Evolutionary conservation across 2,888 invertebrate species (phyloP).

Genomic region (Scaptomyza caliginosa): DNA sequence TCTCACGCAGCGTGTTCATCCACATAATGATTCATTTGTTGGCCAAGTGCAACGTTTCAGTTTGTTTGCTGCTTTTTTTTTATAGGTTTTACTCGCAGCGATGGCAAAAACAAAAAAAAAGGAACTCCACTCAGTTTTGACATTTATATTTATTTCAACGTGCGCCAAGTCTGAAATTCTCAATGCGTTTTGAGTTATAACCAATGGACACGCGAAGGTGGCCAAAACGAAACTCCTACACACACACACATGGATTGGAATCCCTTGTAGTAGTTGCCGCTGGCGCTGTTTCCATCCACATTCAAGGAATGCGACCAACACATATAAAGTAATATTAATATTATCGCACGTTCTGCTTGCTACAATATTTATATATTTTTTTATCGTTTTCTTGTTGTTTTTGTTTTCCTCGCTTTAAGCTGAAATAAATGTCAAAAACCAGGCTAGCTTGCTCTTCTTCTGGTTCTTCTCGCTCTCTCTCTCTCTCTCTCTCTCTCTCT

Average conservation of each 20-base stretch:
- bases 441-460: constrained; percentile 18
- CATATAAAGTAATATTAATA: constrained; percentile 68
- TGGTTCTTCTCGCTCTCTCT: constrained; percentile 1
- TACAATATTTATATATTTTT: constrained; percentile 17
- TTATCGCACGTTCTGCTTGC: constrained; percentile 66
- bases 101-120: constrained; percentile 30
- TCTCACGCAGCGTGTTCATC: constrained; percentile 54
- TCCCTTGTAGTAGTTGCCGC: constrained; percentile 32
- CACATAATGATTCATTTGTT: constrained; percentile 57
- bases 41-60: constrained; percentile 49
- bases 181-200: constrained; percentile 74
- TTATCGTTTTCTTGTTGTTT: constrained; percentile 41
- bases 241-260: constrained; percentile 39
- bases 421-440: constrained; percentile 60
- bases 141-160: constrained; percentile 83
- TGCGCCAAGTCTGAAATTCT: constrained; percentile 63
- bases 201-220: constrained; percentile 78
- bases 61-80: constrained; percentile 13
- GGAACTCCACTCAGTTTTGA: constrained; percentile 74
- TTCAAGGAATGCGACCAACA: constrained; percentile 54
- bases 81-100: constrained; percentile 52
- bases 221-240: constrained; percentile 60
- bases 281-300: constrained; percentile 35
- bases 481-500: neutral
- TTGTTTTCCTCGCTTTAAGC: constrained; percentile 20